phyloP scores from a whole-genome alignment of 92 coral and sea anemone species.

The Desmophyllum pertusum region DNA sequence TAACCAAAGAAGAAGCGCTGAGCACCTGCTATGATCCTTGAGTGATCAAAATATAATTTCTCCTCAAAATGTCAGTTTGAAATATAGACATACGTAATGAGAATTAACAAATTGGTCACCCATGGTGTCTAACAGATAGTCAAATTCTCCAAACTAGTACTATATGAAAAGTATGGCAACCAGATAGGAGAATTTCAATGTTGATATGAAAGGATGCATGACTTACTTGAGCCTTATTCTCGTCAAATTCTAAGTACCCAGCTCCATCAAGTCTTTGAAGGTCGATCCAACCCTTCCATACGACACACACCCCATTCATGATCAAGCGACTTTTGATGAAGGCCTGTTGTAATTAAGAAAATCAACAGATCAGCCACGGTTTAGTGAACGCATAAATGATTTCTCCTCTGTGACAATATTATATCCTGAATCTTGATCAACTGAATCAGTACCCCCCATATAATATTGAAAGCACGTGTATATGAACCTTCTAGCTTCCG shows the following conservation, averaged over 20 bases:
- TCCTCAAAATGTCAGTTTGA: background rate
- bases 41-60: background rate
- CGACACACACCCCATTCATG: constrained; percentile 95
- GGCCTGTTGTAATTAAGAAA: constrained; percentile 61
- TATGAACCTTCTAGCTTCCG: background rate
- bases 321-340: constrained; percentile 90
- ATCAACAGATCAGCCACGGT: background rate
- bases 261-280: constrained; percentile 94
- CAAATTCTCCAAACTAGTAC: background rate
- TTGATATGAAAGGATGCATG: background rate
- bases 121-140: background rate
- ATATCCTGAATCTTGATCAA: background rate
- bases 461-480: background rate
- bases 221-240: constrained; percentile 88
- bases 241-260: constrained; percentile 95
- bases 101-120: background rate
- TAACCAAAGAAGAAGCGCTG: background rate
- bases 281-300: constrained; percentile 97
- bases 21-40: background rate
- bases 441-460: too few relatives aligned
- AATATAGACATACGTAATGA: background rate
- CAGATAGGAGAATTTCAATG: background rate
- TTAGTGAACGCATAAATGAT: background rate
- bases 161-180: background rate
- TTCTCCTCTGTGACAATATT: background rate